These are phyloP conservation scores for Ligdia adustata DNA, from an alignment of 2,888 invertebrate genomes.

Conservation along the genomic window DNA sequence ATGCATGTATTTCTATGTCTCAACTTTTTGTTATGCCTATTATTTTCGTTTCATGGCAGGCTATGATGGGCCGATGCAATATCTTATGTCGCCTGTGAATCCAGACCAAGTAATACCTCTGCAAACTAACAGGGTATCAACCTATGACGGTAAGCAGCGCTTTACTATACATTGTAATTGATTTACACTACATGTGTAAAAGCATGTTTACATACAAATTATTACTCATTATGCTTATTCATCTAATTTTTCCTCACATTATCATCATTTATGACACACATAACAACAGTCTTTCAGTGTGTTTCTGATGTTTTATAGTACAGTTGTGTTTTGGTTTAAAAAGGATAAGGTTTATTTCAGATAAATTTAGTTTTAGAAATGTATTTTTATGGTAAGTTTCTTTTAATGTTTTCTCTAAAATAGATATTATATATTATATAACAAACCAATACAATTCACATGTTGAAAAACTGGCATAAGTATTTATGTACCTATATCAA, in stretches of 20 bases:
- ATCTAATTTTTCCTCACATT: constrained; percentile 14
- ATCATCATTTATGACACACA: constrained; percentile 5
- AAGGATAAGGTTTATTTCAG: too few species aligned
- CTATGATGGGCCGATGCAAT: constrained; percentile 95
- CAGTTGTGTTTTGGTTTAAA: too few species aligned
- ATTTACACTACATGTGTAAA: background rate
- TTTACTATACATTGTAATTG: background rate
- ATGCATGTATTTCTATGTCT: constrained; percentile 55
- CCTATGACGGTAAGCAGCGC: constrained; percentile 76
- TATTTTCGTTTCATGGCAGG: constrained; percentile 78
- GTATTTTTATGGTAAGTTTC: constrained; percentile 18
- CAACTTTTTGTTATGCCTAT: constrained; percentile 63
- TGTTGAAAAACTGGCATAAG: too few species aligned
- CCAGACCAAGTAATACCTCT: constrained; percentile 89
- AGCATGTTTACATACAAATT: constrained; percentile 12
- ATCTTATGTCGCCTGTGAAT: constrained; percentile 91
- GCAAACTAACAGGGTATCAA: constrained; percentile 81
- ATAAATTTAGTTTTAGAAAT: constrained; percentile 13
- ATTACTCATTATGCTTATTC: constrained; percentile 32
- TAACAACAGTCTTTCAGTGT: too few species aligned
- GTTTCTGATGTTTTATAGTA: too few species aligned
- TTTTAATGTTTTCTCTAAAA: too few species aligned
- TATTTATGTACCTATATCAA: too few species aligned
- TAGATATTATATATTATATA: too few species aligned
- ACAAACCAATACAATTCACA: too few species aligned